Percentiles rank a stretch among this genome's conserved stretches.
phyloP scores from a whole-genome alignment of 2,888 invertebrate species.

The Bibio marci region DNA sequence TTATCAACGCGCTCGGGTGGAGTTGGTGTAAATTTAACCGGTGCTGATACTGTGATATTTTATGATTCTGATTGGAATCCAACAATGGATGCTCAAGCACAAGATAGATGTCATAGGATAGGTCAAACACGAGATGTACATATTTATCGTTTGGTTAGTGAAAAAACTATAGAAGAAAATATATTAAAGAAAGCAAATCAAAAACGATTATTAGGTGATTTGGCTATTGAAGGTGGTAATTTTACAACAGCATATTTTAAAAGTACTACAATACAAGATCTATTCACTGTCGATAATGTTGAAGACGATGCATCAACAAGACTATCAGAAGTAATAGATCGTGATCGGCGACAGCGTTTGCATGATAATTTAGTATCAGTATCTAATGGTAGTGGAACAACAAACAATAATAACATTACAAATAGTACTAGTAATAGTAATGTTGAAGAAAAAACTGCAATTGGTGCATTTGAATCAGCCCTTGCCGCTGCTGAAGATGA shows the following conservation, averaged over 20 bases:
- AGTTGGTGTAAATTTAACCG: constrained; percentile 94
- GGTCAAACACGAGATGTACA: constrained; percentile 98
- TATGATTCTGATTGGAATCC: constrained; percentile 99
- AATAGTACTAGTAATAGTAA: constrained; percentile 4
- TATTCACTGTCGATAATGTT: constrained; percentile 61
- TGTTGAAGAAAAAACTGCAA: constrained; percentile 39
- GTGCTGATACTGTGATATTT: constrained; percentile 98
- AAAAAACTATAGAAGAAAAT: constrained; percentile 97
- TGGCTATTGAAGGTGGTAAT: constrained; percentile 97
- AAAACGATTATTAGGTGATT: constrained; percentile 85
- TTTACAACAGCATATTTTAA: constrained; percentile 96
- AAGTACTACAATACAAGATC: constrained; percentile 78
- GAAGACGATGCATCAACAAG: constrained; percentile 40
- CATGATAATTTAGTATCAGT: constrained; percentile 12
- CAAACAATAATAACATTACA: constrained; percentile 6
- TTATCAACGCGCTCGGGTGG: constrained; percentile 95
- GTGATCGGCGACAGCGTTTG: constrained; percentile 22
- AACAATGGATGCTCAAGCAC: constrained; percentile 97
- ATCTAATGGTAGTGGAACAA: constrained; percentile 11
- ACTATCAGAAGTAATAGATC: constrained; percentile 38
- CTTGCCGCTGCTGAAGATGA: constrained; percentile 89
- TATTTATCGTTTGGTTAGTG: constrained; percentile 92
- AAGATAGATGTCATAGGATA: constrained; percentile 94
- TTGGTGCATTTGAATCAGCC: constrained; percentile 59
- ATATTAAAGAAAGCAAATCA: constrained; percentile 98